phyloP scores from a whole-genome alignment of 2,113 vertebrate species.

The Cyanoderma ruficeps region DNA sequence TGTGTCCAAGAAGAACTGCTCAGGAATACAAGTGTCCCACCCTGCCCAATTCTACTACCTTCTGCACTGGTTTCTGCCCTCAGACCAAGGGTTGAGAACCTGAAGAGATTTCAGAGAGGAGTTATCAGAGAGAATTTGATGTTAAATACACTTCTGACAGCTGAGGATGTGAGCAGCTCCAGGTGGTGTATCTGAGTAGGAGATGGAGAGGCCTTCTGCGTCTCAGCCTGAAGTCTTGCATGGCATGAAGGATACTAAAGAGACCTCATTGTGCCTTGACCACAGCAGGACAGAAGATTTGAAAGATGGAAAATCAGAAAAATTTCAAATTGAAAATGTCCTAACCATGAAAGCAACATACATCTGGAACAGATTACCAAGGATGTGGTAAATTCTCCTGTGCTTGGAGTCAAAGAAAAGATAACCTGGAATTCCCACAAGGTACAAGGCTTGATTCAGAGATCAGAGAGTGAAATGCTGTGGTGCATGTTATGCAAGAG shows the following conservation, averaged over 20 bases:
- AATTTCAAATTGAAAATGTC: not conserved
- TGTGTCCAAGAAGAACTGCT: not conserved
- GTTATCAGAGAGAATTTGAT: not conserved
- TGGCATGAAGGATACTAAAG: not conserved
- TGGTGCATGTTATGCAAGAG: not conserved
- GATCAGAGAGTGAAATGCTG: not conserved
- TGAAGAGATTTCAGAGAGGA: not conserved
- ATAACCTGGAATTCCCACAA: not conserved
- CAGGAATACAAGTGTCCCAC: not conserved
- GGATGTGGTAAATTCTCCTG: slow-evolving; percentile 28
- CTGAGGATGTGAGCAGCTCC: not conserved
- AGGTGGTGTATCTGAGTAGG: not conserved
- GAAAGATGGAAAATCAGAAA: not conserved
- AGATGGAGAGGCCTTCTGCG: not conserved
- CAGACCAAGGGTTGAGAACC: not conserved
- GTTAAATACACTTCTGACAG: not conserved
- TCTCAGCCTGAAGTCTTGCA: not conserved
- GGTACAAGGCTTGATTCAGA: not conserved
- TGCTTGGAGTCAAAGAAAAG: not conserved
- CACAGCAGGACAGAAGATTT: not conserved
- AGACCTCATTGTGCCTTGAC: not conserved
- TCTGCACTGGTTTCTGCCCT: not conserved
- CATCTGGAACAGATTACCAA: not conserved
- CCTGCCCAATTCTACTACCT: not conserved
- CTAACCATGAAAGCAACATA: not conserved